Percentiles rank a stretch among this genome's conserved stretches.
Conservation (phyloP, 2,113 vertebrate species). For the Eubucco bourcierii region DNA sequence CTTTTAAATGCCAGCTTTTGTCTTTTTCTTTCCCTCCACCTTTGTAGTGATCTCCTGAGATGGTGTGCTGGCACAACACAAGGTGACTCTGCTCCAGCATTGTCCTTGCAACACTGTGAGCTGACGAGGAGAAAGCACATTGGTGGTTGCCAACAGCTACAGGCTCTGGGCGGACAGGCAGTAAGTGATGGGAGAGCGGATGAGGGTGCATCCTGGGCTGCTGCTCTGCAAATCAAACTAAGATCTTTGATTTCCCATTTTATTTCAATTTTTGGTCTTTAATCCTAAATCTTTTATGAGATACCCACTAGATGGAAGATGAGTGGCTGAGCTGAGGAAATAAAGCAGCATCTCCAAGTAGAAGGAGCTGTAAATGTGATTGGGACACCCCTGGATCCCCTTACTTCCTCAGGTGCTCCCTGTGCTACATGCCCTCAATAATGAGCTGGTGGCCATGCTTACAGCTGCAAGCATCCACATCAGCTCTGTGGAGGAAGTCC, state of each 20-base stretch:
- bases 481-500: neutral
- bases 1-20: neutral
- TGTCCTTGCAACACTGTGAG: neutral
- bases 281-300: neutral
- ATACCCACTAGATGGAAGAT: neutral
- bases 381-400: neutral
- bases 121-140: neutral
- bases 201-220: neutral
- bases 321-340: neutral
- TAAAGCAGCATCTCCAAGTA: neutral
- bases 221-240: neutral
- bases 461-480: neutral
- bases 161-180: accelerated
- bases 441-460: neutral
- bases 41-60: neutral
- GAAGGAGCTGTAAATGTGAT: neutral
- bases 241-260: neutral
- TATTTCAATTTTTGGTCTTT: neutral
- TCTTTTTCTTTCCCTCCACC: neutral
- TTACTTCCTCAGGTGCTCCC: neutral
- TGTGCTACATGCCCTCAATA: neutral
- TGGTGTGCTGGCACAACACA: neutral
- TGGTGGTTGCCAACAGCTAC: neutral
- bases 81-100: neutral
- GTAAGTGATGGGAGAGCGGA: neutral